Conservation (phyloP, 2,888 invertebrate species). For the Megastigmus dorsalis region DNA sequence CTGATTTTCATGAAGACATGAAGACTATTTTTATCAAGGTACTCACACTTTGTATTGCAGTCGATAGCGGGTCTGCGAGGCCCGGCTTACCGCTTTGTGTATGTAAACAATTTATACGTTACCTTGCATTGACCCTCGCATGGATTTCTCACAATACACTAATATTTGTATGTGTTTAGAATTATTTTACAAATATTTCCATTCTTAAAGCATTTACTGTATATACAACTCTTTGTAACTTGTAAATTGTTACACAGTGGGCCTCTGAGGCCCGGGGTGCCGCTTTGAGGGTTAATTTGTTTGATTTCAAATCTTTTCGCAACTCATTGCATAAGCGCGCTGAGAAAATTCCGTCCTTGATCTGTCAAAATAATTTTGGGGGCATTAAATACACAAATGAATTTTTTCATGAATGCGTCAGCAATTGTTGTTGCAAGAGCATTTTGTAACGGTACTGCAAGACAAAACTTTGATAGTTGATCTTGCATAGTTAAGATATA, state of each 20-base stretch:
- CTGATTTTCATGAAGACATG: background rate
- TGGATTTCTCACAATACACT: background rate
- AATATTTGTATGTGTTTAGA: background rate
- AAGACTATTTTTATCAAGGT: background rate
- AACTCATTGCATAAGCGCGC: too few relatives aligned
- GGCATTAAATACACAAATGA: too few relatives aligned
- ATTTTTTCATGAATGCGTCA: too few relatives aligned
- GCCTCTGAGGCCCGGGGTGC: constrained; percentile 6
- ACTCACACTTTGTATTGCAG: background rate
- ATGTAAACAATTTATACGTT: background rate
- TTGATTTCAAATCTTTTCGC: too few relatives aligned
- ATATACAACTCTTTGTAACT: background rate
- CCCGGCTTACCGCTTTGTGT: background rate
- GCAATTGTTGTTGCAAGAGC: too few relatives aligned
- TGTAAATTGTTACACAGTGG: background rate
- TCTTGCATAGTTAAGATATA: too few relatives aligned
- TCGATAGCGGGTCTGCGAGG: background rate
- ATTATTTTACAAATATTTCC: background rate
- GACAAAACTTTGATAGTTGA: too few relatives aligned
- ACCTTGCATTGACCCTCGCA: background rate
- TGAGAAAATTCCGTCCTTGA: too few relatives aligned
- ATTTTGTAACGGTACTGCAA: too few relatives aligned
- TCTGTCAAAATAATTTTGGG: too few relatives aligned
- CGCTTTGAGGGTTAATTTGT: constrained; percentile 15
- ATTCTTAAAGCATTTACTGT: constrained; percentile 4